These are phyloP conservation scores for Nettapus auritus DNA, from an alignment of 2,113 vertebrate genomes.

Conservation along the genomic window DNA sequence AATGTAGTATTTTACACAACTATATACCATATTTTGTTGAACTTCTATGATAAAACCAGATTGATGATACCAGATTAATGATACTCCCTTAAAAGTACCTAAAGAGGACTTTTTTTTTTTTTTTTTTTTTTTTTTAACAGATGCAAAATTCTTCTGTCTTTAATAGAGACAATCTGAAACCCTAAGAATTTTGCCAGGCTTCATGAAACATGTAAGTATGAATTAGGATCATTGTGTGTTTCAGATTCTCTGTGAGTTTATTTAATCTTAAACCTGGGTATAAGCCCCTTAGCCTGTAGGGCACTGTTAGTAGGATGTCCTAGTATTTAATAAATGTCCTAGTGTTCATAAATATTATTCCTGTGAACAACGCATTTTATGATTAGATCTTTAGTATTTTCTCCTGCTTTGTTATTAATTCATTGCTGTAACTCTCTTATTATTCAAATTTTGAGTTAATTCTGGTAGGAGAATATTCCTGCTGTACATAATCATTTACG, in stretches of 20 bases:
- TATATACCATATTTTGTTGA: not conserved
- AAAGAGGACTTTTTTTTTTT: not conserved
- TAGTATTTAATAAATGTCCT: not conserved
- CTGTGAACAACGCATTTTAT: not conserved
- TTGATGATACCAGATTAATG: rapidly evolving
- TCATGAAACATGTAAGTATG: not conserved
- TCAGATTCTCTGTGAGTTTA: not conserved
- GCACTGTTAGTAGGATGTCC: not conserved
- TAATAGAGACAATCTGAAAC: not conserved
- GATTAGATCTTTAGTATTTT: not conserved
- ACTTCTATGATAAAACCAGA: not conserved
- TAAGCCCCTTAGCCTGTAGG: not conserved
- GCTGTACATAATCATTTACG: not conserved
- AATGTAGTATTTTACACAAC: not conserved
- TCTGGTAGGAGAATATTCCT: not conserved
- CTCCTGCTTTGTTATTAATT: not conserved
- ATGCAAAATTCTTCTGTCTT: not conserved
- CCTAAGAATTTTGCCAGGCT: not conserved
- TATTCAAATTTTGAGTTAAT: not conserved
- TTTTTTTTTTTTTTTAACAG: not conserved
- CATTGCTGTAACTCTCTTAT: not conserved
- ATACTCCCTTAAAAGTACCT: not conserved
- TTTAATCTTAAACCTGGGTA: not conserved
- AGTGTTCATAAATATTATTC: not conserved
- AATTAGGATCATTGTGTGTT: not conserved